Percentiles rank a stretch among this genome's conserved stretches.
Conservation (phyloP, 2,113 vertebrate genomes). For the Erythrocebus patas region DNA sequence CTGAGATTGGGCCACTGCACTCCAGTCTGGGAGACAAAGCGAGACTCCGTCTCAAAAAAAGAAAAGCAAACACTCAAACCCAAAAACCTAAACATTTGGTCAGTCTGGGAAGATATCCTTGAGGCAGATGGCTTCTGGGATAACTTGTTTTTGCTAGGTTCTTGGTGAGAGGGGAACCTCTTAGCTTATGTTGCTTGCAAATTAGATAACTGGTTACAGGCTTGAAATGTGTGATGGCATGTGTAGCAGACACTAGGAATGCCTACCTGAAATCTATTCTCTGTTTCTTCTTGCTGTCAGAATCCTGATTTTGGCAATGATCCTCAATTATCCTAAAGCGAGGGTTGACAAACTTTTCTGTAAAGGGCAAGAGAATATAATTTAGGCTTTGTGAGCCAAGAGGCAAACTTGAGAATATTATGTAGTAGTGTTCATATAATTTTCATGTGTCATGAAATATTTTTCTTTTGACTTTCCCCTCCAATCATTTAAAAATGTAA, state of each 20-base stretch:
- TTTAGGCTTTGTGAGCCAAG: neutral
- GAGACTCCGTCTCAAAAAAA: too few relatives aligned
- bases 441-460: neutral
- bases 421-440: neutral
- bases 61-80: too few relatives aligned
- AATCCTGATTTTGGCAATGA: neutral
- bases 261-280: too few relatives aligned
- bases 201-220: neutral
- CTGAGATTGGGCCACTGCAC: too few relatives aligned
- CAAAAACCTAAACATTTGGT: neutral
- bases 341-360: too few relatives aligned
- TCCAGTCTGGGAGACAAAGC: too few relatives aligned
- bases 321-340: neutral
- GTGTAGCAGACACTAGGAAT: neutral
- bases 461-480: neutral
- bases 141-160: neutral
- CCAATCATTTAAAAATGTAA: neutral
- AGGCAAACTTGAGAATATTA: neutral
- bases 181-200: neutral
- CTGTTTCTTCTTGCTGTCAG: neutral
- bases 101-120: neutral
- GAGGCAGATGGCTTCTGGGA: neutral
- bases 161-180: neutral
- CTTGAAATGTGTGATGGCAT: neutral
- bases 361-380: neutral